phyloP scores from a whole-genome alignment of 2,113 vertebrate genomes.

The Notarius quadriscutis region DNA sequence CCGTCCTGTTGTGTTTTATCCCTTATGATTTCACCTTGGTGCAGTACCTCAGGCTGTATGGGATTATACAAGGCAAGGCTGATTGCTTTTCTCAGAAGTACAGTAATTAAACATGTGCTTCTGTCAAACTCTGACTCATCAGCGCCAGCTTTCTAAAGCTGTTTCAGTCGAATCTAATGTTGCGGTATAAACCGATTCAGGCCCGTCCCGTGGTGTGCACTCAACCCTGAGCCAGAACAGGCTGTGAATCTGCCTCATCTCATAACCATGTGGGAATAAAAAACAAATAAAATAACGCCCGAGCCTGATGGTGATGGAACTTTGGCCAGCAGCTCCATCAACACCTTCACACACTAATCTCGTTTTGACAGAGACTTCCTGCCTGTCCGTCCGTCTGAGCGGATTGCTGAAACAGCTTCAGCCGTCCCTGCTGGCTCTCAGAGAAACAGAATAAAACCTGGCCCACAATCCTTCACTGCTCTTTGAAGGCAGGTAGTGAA shows the following conservation, averaged over 20 bases:
- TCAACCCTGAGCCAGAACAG: not conserved
- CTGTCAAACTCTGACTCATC: not conserved
- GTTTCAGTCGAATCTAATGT: not conserved
- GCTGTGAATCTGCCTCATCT: not conserved
- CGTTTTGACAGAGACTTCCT: not conserved
- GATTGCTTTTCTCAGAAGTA: not conserved
- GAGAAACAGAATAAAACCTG: not conserved
- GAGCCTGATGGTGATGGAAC: not conserved
- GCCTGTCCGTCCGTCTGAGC: not conserved
- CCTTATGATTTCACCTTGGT: not conserved
- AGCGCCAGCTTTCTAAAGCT: not conserved
- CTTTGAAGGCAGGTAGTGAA: constrained; percentile 50
- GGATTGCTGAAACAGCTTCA: not conserved
- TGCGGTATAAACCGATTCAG: not conserved
- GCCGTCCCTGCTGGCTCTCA: not conserved
- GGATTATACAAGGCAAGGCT: not conserved
- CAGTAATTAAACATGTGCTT: not conserved
- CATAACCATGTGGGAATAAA: constrained; percentile 44
- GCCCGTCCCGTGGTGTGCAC: not conserved
- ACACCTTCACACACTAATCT: not conserved
- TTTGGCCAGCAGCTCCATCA: not conserved
- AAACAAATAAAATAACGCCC: constrained; percentile 61
- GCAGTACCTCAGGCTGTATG: not conserved
- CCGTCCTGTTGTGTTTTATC: not conserved
- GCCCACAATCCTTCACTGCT: constrained; percentile 47